Evolutionary conservation across 2,113 vertebrate species (phyloP), one percentile per base, ranked within the genome.

Genomic region (Otolemur garnettii): DNA sequence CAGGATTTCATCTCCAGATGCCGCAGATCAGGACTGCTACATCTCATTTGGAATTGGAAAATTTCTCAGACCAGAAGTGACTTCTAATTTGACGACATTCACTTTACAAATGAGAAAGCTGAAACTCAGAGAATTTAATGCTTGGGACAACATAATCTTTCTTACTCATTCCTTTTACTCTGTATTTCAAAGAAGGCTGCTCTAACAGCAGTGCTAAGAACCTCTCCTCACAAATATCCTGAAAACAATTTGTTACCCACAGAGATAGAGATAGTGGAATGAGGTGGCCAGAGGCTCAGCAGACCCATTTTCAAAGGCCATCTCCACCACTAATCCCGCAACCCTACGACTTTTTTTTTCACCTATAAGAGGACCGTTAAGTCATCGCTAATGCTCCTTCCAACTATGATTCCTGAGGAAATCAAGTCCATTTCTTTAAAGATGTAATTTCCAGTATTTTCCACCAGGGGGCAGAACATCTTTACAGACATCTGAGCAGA

Each of bases 401-500:
- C 21, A 60, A 42, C 77, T 62, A 59, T 12, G 30, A 78, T 21
- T 96, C 26, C 57, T 45, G n/a, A 38, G 5, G 35, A 87, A 83
- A 79, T 3, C 9, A 1, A 59, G 59, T 24, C 19, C 0, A 4
- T 87, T 86, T 95, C 92, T 60, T 60, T 50, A 45, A 26, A 74
- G 22, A 33, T 1, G 45, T 53, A 33, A 75, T 87, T 96, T 84
- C 93, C 80, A 84, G 18, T 71, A 53, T 0, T 62, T 81, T 92
- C 98, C 98, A 98, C 98, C 95, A 96, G 98, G 92, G 98, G 98
- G 98, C 98, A 98, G 0, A 0, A 71, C 84, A 53, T 96, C 71
- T 97, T 95, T 91, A 78, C 79, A 93, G 86, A 98, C 97, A 97
- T 59, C 82, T 7, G 22, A 87, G 33, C 35, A 18, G 21, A 57